These are phyloP conservation scores for Argyrosomus japonicus DNA, from an alignment of 2,113 vertebrate species.

Conservation along the genomic window DNA sequence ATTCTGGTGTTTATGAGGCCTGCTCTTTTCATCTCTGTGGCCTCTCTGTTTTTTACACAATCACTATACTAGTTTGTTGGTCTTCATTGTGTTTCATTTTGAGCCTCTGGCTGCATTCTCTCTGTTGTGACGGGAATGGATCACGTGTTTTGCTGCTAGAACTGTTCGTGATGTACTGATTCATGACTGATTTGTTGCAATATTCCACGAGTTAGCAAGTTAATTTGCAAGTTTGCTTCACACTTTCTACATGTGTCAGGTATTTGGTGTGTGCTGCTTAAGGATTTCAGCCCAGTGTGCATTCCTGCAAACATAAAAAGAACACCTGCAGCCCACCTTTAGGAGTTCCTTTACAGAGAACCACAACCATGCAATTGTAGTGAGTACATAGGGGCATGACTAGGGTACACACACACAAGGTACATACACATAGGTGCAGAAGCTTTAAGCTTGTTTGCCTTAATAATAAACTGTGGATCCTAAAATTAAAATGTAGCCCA, in stretches of 20 bases:
- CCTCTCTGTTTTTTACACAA: constrained; percentile 15
- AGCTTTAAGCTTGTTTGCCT: not conserved
- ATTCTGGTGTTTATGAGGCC: constrained; percentile 27
- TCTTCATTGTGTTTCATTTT: constrained; percentile 4
- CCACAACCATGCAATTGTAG: constrained; percentile 1
- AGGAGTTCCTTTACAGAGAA: constrained; percentile 2
- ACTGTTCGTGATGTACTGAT: constrained; percentile 37
- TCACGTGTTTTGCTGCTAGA: constrained; percentile 44
- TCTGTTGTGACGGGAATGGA: constrained; percentile 26
- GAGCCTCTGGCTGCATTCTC: constrained; percentile 25
- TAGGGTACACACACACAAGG: not conserved
- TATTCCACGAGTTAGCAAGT: no score
- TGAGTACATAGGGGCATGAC: not conserved
- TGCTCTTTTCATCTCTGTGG: constrained; percentile 22
- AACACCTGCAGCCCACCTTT: constrained; percentile 16
- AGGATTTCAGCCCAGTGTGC: not conserved
- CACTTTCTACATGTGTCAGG: constrained; percentile 7
- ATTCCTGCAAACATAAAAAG: constrained; percentile 1
- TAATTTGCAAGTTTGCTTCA: constrained; percentile 6
- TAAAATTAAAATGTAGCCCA: constrained; percentile 3
- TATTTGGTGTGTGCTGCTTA: constrained; percentile 1
- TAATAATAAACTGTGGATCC: not conserved
- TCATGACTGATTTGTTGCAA: constrained; percentile 4
- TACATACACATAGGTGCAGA: not conserved
- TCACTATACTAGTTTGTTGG: constrained; percentile 1